Evolutionary conservation across 2,113 vertebrate genomes (phyloP), one percentile per base, ranked within the genome.

Genomic region (Cepphus grylle): DNA sequence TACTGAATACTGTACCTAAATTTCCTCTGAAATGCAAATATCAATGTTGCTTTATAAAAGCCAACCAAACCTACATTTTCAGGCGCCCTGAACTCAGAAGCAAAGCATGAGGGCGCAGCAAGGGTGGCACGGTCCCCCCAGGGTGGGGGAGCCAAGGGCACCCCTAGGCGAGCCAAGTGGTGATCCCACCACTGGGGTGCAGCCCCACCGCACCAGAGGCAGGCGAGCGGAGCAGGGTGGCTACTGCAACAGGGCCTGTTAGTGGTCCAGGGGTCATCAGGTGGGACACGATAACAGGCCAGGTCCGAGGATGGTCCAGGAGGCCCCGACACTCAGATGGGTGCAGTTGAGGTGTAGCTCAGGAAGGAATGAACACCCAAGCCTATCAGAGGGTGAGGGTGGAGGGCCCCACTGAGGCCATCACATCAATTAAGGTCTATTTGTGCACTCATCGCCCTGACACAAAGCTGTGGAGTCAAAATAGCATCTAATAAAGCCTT

Each of bases 171-270:
- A 66, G 70, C 25, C 0, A 0, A 70, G 56, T 2, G 2, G 58
- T 49, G 66, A 58, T 23, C 65, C 27, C 53, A 30, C 9, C 11
- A 21, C 4, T 0, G 7, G 12, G n/a, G 40, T 0, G 0, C 67
- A 74, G 82, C 29, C 61, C 30, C 43, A 15, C 40, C 8, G 4
- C 0, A 1, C 47, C 47, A 13, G 26, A 38, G 56, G 40, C n/a
- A 23, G 38, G 40, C 25, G 59, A 82, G 55, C 71, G 32, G 53
- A 11, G 11, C 34, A 27, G 47, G 11, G 11, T 23, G 38, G 36
- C 27, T 38, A 15, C 43, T 13, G 29, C 40, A 50, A 7, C 0
- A 0, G 8, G 7, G 17, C 17, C 50, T 11, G 0, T 16, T 0
- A 1, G 12, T 29, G 27, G 36, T 12, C 36, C 8, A 3, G 55